Base-by-base conservation (phyloP, 2,113 vertebrate species). In the Semicossyphus pulcher region DNA sequence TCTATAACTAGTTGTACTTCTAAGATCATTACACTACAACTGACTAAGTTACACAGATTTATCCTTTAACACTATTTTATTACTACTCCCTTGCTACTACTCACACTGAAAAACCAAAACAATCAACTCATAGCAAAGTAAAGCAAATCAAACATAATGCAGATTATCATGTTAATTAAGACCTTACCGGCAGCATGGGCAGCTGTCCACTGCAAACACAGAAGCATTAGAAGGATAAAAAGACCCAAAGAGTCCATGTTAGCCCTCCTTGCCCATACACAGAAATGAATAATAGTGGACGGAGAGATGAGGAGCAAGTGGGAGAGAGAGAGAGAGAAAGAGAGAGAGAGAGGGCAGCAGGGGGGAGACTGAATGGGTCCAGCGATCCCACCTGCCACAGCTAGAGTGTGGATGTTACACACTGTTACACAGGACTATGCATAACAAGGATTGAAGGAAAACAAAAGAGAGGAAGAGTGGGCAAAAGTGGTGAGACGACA, bases 161-260 rank as follows among this genome's bases (percentile, higher is more conserved):
- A 49, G 8, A 71, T 72, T 81, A 69, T 69, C 41, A 74, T 66
- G 67, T 52, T 69, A 69, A 78, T 72, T 10, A 60, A 51, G 39
- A 63, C 45, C 88, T 93, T 91, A 93, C 92, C 89, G 2, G 75
- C 62, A 72, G 86, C 76, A 21, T 72, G 62, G 29, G 53, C 77
- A 64, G 67, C 25, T 41, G 53, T 90, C 86, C 81, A 77, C 47
- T 73, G 68, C 25, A 74, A 83, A 71, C 79, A 84, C 44, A 79
- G 49, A 26, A 85, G 56, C 20, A 86, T 56, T 28, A 89, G 39
- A 45, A 83, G 62, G 56, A 88, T 68, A 59, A 86, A 87, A 63
- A 89, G 72, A 73, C 78, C 72, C 80, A 84, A 64, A 77, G 49
- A 80, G 66, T 91, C 91, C 92, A 93, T 93, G 83, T 84, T 87